phyloP scores from a whole-genome alignment of 2,888 invertebrate genomes.

The Microctonus hyperodae region DNA sequence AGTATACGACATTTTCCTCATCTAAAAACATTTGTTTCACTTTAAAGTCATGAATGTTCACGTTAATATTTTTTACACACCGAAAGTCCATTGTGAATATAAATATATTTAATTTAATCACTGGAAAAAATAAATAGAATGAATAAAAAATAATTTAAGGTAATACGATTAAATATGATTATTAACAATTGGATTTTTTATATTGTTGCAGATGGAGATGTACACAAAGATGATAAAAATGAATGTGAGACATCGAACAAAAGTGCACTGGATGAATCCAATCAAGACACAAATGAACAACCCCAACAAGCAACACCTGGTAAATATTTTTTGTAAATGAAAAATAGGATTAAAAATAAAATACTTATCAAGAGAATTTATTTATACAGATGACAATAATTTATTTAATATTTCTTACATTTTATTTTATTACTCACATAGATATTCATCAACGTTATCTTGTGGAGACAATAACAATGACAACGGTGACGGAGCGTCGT shows the following conservation, averaged over 20 bases:
- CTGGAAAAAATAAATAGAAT: not conserved
- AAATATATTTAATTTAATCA: not conserved
- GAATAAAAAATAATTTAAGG: not conserved
- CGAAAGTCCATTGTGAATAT: slow-evolving; percentile 24
- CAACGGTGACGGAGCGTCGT: slow-evolving; percentile 72
- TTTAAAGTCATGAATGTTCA: not conserved
- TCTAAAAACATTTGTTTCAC: not conserved
- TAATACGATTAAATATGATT: slow-evolving; percentile 22
- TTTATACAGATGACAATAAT: no score
- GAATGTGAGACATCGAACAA: slow-evolving; percentile 25
- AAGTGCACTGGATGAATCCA: slow-evolving; percentile 39
- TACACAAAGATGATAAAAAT: slow-evolving; percentile 21
- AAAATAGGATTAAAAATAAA: not conserved
- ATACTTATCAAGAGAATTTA: not conserved
- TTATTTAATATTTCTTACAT: no score
- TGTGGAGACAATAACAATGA: slow-evolving; percentile 74
- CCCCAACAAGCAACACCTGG: slow-evolving; percentile 55
- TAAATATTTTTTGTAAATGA: slow-evolving; percentile 28
- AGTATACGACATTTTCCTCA: no score
- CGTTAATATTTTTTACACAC: slow-evolving; percentile 33
- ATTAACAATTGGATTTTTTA: not conserved
- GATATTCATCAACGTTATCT: slow-evolving; percentile 66
- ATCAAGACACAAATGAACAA: slow-evolving; percentile 52
- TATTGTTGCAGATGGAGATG: slow-evolving; percentile 30
- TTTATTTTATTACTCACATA: slow-evolving; percentile 35